phyloP scores from a whole-genome alignment of 2,888 invertebrate species.

The Tanypteryx hageni region DNA sequence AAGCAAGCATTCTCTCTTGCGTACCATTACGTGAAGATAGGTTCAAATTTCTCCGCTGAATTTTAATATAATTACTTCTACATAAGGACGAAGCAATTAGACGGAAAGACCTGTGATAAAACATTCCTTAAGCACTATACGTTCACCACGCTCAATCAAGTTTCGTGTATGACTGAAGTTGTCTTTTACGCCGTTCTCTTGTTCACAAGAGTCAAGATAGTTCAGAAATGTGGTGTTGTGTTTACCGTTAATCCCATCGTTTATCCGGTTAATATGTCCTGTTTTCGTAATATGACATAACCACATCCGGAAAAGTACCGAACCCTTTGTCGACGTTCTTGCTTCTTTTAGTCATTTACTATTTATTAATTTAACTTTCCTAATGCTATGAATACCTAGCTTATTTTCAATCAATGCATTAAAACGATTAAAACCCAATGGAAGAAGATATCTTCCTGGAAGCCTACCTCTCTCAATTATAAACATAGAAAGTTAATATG shows the following conservation, averaged over 20 bases:
- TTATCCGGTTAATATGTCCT: too few species aligned
- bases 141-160: background rate
- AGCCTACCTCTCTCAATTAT: background rate
- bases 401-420: too few species aligned
- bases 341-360: too few species aligned
- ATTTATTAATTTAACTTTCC: too few species aligned
- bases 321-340: too few species aligned
- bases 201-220: background rate
- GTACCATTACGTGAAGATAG: background rate
- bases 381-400: too few species aligned
- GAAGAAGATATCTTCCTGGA: too few species aligned
- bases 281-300: too few species aligned
- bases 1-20: conserved; percentile 81
- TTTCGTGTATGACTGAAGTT: background rate
- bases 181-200: background rate
- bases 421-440: too few species aligned
- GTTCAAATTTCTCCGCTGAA: background rate
- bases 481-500: background rate
- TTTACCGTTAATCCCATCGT: too few species aligned
- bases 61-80: background rate
- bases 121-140: background rate
- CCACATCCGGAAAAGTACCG: too few species aligned
- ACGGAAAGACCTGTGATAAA: background rate
- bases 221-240: too few species aligned
- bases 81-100: background rate